Evolutionary conservation across 2,888 invertebrate species (phyloP).

Genomic region (Heliconius cydno): DNA sequence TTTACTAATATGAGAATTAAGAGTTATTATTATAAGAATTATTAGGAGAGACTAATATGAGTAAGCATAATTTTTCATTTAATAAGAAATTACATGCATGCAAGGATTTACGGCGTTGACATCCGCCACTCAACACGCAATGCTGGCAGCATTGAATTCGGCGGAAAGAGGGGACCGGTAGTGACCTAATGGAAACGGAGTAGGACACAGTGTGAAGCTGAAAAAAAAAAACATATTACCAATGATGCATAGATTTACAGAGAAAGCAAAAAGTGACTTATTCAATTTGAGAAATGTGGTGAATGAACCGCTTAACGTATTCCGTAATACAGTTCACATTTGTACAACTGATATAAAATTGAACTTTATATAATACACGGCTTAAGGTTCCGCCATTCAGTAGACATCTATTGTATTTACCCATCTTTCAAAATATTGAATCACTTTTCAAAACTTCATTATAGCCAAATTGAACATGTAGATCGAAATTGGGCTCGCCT

Average conservation of each 20-base stretch:
- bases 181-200: too few relatives aligned
- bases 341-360: not conserved
- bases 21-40: too few relatives aligned
- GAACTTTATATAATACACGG: not conserved
- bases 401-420: not conserved
- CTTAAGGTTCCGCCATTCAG: not conserved
- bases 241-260: not conserved
- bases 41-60: too few relatives aligned
- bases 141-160: too few relatives aligned
- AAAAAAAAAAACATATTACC: too few relatives aligned
- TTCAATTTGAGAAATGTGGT: too few relatives aligned
- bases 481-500: not conserved
- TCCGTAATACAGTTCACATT: not conserved
- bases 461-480: not conserved
- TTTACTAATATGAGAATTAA: not conserved
- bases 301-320: not conserved
- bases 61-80: not conserved
- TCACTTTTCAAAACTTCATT: not conserved
- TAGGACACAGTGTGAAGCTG: too few relatives aligned
- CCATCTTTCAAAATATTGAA: not conserved
- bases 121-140: too few relatives aligned
- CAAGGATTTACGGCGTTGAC: not conserved
- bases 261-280: not conserved
- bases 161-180: too few relatives aligned
- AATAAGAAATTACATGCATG: not conserved